Percentiles rank a stretch among this genome's conserved stretches.
Evolutionary conservation across 2,797 vertebrate species (phyloP).

Genomic region (Rhabdophis nuchalis): DNA sequence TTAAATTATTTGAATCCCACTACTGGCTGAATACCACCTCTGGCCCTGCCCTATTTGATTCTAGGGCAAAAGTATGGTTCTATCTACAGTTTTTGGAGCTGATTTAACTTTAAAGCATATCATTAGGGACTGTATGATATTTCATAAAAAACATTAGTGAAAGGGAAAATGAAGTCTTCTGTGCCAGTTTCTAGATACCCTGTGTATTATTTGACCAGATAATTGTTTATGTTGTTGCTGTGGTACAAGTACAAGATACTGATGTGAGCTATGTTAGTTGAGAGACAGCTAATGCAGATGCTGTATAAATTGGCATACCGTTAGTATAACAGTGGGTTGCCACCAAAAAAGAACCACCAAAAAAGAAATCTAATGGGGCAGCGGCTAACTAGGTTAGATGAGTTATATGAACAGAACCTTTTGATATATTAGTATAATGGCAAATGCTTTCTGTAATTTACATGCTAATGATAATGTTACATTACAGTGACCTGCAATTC

Average conservation of each 20-base stretch:
- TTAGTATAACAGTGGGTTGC: background rate
- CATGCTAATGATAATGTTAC: conserved; percentile 44
- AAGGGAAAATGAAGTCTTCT: background rate
- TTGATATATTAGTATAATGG: conserved; percentile 28
- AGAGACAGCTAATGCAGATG: background rate
- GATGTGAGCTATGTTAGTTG: background rate
- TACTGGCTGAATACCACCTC: no score
- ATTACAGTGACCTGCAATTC: conserved; percentile 57
- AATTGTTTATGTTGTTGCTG: background rate
- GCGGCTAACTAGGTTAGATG: background rate
- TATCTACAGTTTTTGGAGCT: background rate
- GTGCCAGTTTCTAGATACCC: background rate
- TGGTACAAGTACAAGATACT: background rate
- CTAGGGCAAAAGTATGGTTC: background rate
- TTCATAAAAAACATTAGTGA: background rate
- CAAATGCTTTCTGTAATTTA: conserved; percentile 49
- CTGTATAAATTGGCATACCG: background rate
- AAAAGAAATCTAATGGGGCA: background rate
- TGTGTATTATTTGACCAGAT: background rate
- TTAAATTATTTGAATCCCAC: no score
- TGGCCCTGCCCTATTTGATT: background rate
- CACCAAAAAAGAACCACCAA: background rate
- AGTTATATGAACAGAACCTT: background rate
- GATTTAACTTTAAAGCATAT: background rate
- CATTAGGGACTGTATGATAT: background rate